These are phyloP conservation scores for Trichomalopsis sarcophagae DNA, from an alignment of 1,140 invertebrate genomes.

Conservation along the genomic window DNA sequence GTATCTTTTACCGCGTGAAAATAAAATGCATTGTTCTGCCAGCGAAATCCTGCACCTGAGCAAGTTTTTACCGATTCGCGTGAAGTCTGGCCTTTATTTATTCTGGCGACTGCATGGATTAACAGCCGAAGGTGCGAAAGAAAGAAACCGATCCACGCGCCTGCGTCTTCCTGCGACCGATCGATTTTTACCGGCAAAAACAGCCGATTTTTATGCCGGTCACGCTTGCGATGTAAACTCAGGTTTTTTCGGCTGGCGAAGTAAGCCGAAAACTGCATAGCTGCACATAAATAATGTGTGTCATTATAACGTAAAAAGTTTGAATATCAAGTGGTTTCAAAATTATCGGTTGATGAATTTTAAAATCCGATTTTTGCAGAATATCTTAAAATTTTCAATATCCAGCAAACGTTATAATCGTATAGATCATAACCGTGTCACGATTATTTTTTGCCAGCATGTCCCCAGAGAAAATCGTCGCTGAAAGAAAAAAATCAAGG, in stretches of 20 bases:
- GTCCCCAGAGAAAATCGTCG: background rate
- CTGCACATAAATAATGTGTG: too few relatives aligned
- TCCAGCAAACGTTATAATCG: too few relatives aligned
- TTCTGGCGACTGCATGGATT: background rate
- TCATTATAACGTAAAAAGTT: too few relatives aligned
- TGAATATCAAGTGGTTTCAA: too few relatives aligned
- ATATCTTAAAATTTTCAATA: too few relatives aligned
- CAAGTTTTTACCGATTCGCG: background rate
- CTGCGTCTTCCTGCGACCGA: background rate
- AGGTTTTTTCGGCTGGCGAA: background rate
- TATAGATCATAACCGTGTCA: too few relatives aligned
- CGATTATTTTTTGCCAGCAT: background rate
- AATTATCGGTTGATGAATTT: too few relatives aligned
- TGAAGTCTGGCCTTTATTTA: background rate
- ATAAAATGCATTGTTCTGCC: background rate
- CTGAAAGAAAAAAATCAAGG: background rate
- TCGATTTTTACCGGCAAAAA: conserved; percentile 13
- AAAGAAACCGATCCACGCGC: background rate
- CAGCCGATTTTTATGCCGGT: background rate
- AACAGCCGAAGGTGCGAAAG: background rate
- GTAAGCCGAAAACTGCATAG: background rate
- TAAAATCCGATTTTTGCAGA: too few relatives aligned
- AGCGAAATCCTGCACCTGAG: too few relatives aligned
- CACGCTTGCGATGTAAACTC: background rate
- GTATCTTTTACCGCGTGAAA: background rate